Percentiles rank a stretch among this genome's conserved stretches.
phyloP scores from a whole-genome alignment of 2,797 vertebrate genomes.

The Aplochiton taeniatus region DNA sequence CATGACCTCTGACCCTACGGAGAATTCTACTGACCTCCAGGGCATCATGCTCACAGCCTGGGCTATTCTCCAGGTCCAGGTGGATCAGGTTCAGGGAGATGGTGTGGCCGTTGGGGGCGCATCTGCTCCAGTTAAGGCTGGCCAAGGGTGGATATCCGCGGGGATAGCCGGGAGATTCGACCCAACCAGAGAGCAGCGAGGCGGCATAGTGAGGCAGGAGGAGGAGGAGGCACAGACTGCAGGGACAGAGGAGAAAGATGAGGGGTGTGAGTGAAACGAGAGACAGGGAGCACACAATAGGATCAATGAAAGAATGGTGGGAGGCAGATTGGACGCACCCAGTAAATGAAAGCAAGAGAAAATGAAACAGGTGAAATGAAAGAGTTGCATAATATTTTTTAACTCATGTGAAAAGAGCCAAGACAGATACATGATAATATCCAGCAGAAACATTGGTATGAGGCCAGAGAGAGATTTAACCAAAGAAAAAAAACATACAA shows the following conservation, averaged over 20 bases:
- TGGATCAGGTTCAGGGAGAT: conserved; percentile 84
- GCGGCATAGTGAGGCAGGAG: conserved; percentile 39
- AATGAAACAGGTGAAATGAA: neutral
- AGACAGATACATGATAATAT: no score
- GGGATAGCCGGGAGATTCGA: conserved; percentile 87
- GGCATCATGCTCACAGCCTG: conserved; percentile 83
- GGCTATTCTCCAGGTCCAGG: conserved; percentile 87
- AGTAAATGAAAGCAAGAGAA: neutral
- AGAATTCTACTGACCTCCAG: conserved; percentile 76
- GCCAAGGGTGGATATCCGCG: conserved; percentile 78
- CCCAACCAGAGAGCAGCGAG: conserved; percentile 63
- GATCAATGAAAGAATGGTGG: neutral
- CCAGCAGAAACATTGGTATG: no score
- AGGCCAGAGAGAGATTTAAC: neutral
- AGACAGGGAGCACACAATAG: neutral
- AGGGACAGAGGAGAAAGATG: neutral
- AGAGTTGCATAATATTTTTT: neutral
- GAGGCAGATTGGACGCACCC: neutral
- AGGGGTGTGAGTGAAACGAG: neutral
- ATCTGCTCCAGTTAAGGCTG: conserved; percentile 79
- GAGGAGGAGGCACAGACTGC: conserved; percentile 62
- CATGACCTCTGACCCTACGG: conserved; percentile 2
- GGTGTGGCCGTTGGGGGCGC: conserved; percentile 80
- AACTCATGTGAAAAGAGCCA: no score
- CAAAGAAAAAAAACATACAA: no score